These are phyloP conservation scores for Myotis yumanensis DNA, from an alignment of 2,113 vertebrate species.

Conservation along the genomic window DNA sequence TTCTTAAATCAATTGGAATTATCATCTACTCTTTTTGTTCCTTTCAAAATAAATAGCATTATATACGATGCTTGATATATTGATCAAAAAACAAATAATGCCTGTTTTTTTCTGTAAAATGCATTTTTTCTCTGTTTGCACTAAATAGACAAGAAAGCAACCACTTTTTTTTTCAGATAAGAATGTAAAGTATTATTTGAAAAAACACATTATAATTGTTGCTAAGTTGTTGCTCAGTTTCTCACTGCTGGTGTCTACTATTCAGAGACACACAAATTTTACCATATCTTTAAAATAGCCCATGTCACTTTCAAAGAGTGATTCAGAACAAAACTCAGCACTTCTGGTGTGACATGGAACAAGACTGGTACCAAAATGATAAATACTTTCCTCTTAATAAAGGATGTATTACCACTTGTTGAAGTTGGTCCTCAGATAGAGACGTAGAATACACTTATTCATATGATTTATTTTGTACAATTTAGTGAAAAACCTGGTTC, in stretches of 20 bases:
- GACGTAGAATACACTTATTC: neutral
- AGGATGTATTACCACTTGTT: neutral
- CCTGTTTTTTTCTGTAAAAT: neutral
- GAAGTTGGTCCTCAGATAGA: neutral
- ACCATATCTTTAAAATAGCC: neutral
- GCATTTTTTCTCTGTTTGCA: neutral
- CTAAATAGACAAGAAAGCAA: neutral
- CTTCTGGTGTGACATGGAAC: neutral
- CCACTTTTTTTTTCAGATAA: constrained; percentile 16
- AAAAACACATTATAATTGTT: neutral
- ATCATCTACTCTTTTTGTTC: neutral
- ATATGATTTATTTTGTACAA: neutral
- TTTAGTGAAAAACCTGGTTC: neutral
- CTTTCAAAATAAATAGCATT: neutral
- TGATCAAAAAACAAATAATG: neutral
- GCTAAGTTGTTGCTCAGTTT: neutral
- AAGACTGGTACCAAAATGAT: neutral
- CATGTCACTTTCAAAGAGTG: neutral
- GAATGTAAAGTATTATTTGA: neutral
- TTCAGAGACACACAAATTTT: neutral
- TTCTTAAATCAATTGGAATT: neutral
- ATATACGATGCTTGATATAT: neutral
- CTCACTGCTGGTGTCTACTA: neutral
- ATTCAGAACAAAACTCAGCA: neutral
- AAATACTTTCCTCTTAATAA: neutral